Conservation (phyloP, 2,113 vertebrate genomes). For the Ia io region DNA sequence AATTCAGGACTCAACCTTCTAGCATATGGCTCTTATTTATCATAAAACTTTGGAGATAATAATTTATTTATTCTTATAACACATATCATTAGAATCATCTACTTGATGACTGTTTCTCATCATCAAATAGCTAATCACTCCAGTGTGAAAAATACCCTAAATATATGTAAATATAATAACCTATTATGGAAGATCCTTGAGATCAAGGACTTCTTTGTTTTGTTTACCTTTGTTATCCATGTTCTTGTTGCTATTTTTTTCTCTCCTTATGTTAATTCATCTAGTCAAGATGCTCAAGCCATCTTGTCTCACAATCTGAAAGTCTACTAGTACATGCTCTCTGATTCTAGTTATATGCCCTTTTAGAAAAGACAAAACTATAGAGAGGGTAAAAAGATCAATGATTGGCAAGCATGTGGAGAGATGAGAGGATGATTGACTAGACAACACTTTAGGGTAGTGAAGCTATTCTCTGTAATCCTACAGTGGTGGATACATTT, state of each 20-base stretch:
- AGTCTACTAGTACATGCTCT: neutral
- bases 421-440: neutral
- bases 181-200: neutral
- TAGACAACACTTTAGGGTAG: neutral
- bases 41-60: neutral
- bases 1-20: neutral
- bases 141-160: neutral
- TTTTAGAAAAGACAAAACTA: neutral
- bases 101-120: neutral
- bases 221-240: neutral
- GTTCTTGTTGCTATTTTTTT: neutral
- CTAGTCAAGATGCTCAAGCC: neutral
- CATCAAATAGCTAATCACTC: neutral
- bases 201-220: neutral
- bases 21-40: neutral
- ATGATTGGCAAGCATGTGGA: neutral
- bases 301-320: neutral
- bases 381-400: neutral
- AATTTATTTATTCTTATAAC: neutral
- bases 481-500: neutral
- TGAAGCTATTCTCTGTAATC: neutral
- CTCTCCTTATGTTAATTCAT: neutral
- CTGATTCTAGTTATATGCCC: neutral
- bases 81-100: neutral
- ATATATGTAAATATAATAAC: neutral